A percentile compares a stretch with the other conserved stretches of the same genome.
phyloP scores from a whole-genome alignment of 1,140 invertebrate genomes.

The Drosophila parvula region DNA sequence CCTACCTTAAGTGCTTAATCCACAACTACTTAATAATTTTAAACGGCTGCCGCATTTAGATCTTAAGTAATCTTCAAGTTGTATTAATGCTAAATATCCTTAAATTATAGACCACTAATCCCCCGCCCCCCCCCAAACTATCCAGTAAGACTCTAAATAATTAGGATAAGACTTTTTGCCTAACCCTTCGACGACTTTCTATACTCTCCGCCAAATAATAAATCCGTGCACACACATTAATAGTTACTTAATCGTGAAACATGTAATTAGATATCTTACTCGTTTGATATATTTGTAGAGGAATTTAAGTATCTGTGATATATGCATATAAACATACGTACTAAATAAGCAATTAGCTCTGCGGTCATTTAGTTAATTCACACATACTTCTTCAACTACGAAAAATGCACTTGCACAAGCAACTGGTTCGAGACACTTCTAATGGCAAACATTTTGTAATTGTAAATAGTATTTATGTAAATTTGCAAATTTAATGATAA shows the following conservation, averaged over 20 bases:
- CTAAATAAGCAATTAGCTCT: slow-evolving; percentile 38
- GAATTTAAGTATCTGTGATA: slow-evolving; percentile 72
- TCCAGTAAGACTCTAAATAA: slow-evolving; percentile 10
- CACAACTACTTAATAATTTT: slow-evolving; percentile 45
- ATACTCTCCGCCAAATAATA: slow-evolving; percentile 46
- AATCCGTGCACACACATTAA: slow-evolving; percentile 34
- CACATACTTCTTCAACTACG: slow-evolving; percentile 29
- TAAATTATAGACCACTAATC: slow-evolving; percentile 5
- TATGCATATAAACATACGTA: slow-evolving; percentile 59
- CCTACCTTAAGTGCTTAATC: slow-evolving; percentile 59
- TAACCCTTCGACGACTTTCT: slow-evolving; percentile 35
- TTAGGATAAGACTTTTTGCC: slow-evolving; percentile 26
- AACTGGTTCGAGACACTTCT: slow-evolving; percentile 39
- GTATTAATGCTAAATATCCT: slow-evolving; percentile 43
- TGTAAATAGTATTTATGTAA: slow-evolving; percentile 56
- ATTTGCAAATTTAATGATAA: slow-evolving; percentile 37
- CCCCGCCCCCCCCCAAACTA: no score
- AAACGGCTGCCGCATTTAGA: slow-evolving; percentile 27
- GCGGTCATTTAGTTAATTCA: slow-evolving; percentile 46
- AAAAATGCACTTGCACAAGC: slow-evolving; percentile 25
- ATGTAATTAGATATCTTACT: slow-evolving; percentile 34
- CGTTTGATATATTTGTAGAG: slow-evolving; percentile 44
- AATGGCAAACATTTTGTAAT: slow-evolving; percentile 40
- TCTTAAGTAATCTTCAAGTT: slow-evolving; percentile 34
- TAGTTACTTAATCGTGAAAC: slow-evolving; percentile 31